These are phyloP conservation scores for Drosophila limbata DNA, from an alignment of 2,888 invertebrate species.

Conservation along the genomic window DNA sequence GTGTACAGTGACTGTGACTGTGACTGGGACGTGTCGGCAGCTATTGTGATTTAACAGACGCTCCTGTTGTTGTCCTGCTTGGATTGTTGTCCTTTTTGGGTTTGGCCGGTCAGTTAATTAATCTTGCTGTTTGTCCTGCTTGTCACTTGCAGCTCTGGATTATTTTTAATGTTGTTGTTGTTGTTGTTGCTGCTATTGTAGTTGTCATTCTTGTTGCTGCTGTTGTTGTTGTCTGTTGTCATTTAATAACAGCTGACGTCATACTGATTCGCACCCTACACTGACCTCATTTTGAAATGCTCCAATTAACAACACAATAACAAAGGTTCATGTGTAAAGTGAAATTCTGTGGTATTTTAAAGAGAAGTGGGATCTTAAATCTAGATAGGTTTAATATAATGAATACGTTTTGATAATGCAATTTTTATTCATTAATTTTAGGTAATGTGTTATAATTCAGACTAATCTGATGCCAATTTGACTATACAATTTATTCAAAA, in stretches of 20 bases:
- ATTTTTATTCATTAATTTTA: neutral
- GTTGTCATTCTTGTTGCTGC: neutral
- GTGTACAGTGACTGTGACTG: neutral
- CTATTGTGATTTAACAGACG: constrained; percentile 48
- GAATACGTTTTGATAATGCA: neutral
- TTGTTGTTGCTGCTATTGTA: constrained; percentile 13
- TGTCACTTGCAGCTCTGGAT: constrained; percentile 62
- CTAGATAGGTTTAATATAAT: neutral
- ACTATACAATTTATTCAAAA: neutral
- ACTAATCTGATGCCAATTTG: neutral
- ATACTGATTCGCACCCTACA: constrained; percentile 36
- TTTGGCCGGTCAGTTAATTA: constrained; percentile 62
- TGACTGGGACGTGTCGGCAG: constrained; percentile 24
- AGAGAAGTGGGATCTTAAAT: neutral
- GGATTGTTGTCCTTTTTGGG: constrained; percentile 32
- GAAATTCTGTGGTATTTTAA: constrained; percentile 4
- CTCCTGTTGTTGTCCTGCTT: constrained; percentile 11
- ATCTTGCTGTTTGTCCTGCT: constrained; percentile 64
- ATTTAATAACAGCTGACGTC: constrained; percentile 53
- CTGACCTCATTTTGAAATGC: constrained; percentile 51
- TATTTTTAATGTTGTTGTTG: constrained; percentile 44
- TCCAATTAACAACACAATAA: constrained; percentile 22
- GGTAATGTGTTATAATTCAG: neutral
- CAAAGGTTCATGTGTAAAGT: constrained; percentile 5
- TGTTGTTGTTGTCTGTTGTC: constrained; percentile 13